A percentile compares a stretch with the other conserved stretches of the same genome.
phyloP scores from a whole-genome alignment of 2,797 vertebrate genomes.

The Tinamus major region DNA sequence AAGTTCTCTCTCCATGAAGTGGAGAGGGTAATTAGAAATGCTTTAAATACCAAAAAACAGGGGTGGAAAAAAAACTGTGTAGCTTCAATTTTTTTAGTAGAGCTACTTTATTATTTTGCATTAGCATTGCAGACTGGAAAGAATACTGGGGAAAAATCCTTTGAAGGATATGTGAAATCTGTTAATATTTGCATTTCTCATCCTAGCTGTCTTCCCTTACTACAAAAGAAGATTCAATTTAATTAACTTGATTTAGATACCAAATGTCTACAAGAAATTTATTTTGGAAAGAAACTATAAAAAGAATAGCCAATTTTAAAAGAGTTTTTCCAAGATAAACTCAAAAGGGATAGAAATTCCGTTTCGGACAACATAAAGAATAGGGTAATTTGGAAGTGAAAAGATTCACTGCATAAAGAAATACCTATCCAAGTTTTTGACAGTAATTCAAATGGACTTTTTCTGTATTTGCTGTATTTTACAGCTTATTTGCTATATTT shows the following conservation, averaged over 20 bases:
- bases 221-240: slow-evolving; percentile 34
- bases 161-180: background rate
- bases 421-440: background rate
- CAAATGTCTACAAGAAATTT: background rate
- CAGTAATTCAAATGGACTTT: background rate
- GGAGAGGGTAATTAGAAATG: slow-evolving; percentile 18
- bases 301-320: slow-evolving; percentile 1
- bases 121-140: slow-evolving; percentile 43
- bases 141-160: slow-evolving; percentile 24
- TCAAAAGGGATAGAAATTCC: background rate
- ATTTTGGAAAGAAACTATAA: slow-evolving; percentile 25
- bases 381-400: background rate
- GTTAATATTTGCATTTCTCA: slow-evolving; percentile 42
- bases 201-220: slow-evolving; percentile 22
- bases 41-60: slow-evolving; percentile 15
- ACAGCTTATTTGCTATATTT: too few relatives aligned
- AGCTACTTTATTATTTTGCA: slow-evolving; percentile 33
- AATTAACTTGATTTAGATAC: slow-evolving; percentile 35
- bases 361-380: background rate
- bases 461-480: background rate
- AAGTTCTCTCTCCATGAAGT: slow-evolving; percentile 21
- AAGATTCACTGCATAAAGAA: background rate
- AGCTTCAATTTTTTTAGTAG: slow-evolving; percentile 33
- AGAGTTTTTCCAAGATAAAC: background rate
- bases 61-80: slow-evolving; percentile 8